phyloP scores from a whole-genome alignment of 1,140 invertebrate genomes.

The Stenopsyche tienmushanensis region DNA sequence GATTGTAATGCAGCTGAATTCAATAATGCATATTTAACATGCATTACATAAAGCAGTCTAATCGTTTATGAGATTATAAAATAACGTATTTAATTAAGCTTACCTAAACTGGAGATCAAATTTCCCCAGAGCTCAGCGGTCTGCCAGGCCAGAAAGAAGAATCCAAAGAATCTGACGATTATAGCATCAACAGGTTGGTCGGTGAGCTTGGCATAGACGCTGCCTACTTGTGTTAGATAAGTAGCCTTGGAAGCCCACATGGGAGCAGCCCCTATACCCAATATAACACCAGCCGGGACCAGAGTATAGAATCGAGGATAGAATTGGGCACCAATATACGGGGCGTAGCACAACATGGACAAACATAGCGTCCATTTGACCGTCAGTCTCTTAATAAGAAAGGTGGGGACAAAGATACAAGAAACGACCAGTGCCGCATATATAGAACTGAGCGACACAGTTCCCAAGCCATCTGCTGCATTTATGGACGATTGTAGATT shows the following conservation, averaged over 20 bases:
- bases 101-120: slow-evolving; percentile 90
- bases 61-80: too few relatives aligned
- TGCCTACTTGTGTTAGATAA: slow-evolving; percentile 90
- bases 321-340: slow-evolving; percentile 93
- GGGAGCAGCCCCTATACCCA: slow-evolving; percentile 90
- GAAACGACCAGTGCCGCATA: slow-evolving; percentile 88
- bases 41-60: too few relatives aligned
- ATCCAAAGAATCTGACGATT: slow-evolving; percentile 93
- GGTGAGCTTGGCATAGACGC: slow-evolving; percentile 83
- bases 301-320: slow-evolving; percentile 87
- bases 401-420: slow-evolving; percentile 90
- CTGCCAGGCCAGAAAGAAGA: slow-evolving; percentile 98
- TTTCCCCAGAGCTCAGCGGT: slow-evolving; percentile 95
- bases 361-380: slow-evolving; percentile 94
- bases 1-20: too few relatives aligned
- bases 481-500: slow-evolving; percentile 89
- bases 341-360: slow-evolving; percentile 88
- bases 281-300: slow-evolving; percentile 84
- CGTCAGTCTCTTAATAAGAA: slow-evolving; percentile 84
- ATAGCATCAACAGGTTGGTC: slow-evolving; percentile 86
- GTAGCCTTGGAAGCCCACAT: slow-evolving; percentile 97
- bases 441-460: slow-evolving; percentile 80
- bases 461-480: slow-evolving; percentile 78
- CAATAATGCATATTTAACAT: too few relatives aligned
- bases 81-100: too few relatives aligned